Base-by-base conservation (phyloP, 2,113 vertebrate species). In the Ardeotis arabs region DNA sequence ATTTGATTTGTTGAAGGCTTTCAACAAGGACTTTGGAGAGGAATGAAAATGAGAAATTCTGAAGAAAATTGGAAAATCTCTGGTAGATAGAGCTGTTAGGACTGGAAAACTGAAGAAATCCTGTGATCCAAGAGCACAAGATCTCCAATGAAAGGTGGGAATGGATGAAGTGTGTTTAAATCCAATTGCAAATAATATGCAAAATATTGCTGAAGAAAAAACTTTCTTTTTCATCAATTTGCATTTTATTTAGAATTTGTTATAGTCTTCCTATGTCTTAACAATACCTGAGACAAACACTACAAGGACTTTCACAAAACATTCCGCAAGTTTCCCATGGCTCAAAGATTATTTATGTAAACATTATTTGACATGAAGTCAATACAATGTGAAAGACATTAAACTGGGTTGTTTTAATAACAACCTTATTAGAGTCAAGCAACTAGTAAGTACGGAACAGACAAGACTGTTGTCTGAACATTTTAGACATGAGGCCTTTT, bases 1-100 rank as follows among this genome's bases (percentile, higher is more conserved):
- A 84, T 82, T 94, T 95, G 93, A 96, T 93, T 93, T 89, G 90
- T 92, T 90, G 69, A 89, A 73, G 69, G 62, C 63, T 95, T 95
- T 92, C 84, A 95, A 31, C 60, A 82, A 87, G 77, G 92, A 76
- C 62, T 89, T 89, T 47, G 62, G 69, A 84, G 50, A 73, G 53
- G 56, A 95, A 90, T 62, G 47, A 79, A 69, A 85, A 76, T 7
- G 28, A 89, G 58, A 93, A 76, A 78, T 72, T 62, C 25, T 79
- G 23, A 84, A 84, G 44, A 87, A 93, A 89, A 84, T 2, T 45
- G 22, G 52, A 70, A 92, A 90, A 64, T 72, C 45, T 91, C 35
- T 80, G 33, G 18, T 41, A 28, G 12, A 12, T 64, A 92, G 53
- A 84, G 35, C 22, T 89, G 23, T 59, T 74, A 59, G 60, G 41